Conservation (phyloP, 1,140 invertebrate genomes). For the Drosophila obscura region DNA sequence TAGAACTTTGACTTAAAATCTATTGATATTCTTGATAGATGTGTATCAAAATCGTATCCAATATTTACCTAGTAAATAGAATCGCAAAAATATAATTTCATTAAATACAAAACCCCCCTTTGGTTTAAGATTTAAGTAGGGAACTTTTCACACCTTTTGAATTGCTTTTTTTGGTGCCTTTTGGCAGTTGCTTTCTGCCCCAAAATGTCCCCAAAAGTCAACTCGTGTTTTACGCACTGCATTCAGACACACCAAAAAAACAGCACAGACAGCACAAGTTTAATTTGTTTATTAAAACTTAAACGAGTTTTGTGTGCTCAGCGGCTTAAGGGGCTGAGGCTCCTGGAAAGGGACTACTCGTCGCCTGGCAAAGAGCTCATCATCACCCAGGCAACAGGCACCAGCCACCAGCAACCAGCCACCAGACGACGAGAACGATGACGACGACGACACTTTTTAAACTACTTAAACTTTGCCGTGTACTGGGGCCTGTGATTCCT, state of each 20-base stretch:
- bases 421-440: constrained; percentile 16
- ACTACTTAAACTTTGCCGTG: constrained; percentile 76
- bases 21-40: no score
- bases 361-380: constrained; percentile 46
- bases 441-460: constrained; percentile 65
- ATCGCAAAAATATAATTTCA: no score
- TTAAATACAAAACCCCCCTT: no score
- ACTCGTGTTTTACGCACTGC: no score
- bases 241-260: constrained; percentile 10
- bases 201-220: background rate
- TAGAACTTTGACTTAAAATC: no score
- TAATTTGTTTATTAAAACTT: constrained; percentile 82
- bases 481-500: constrained; percentile 15
- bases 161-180: background rate
- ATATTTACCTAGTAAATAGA: no score
- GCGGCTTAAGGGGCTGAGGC: constrained; percentile 35
- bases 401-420: background rate
- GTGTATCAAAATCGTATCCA: no score
- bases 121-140: no score
- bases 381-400: constrained; percentile 30
- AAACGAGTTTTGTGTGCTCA: constrained; percentile 68
- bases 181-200: constrained; percentile 17
- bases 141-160: no score
- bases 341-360: constrained; percentile 7
- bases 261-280: constrained; percentile 68